These are phyloP conservation scores for Bucorvus abyssinicus DNA, from an alignment of 2,797 vertebrate genomes.

Conservation along the genomic window DNA sequence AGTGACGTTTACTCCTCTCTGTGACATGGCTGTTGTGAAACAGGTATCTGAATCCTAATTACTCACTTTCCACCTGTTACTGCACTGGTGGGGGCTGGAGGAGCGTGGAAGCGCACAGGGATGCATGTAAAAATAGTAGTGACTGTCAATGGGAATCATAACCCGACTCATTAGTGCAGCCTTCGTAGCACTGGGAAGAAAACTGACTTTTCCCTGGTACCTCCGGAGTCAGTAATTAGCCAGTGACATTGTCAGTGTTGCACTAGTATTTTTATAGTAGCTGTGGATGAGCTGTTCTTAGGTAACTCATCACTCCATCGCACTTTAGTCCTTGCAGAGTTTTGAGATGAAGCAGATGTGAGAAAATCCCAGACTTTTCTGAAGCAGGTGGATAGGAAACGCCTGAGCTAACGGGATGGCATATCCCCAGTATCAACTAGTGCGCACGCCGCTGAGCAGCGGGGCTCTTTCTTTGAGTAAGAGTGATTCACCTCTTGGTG, in stretches of 20 bases:
- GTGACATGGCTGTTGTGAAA: not conserved
- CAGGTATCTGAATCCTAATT: not conserved
- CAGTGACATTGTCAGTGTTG: not conserved
- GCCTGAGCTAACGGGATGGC: not conserved
- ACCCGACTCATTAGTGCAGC: constrained; percentile 8
- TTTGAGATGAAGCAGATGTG: not conserved
- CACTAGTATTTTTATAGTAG: not conserved
- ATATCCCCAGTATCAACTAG: rapidly evolving
- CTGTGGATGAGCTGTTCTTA: not conserved
- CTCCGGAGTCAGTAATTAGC: constrained; percentile 11
- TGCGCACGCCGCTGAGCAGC: rapidly evolving
- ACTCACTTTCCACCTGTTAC: not conserved
- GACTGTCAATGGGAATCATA: constrained; percentile 23
- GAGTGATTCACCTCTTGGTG: not conserved
- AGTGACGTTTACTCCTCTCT: not conserved
- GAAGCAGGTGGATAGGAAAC: not conserved
- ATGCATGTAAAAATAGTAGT: constrained; percentile 5
- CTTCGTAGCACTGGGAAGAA: not conserved
- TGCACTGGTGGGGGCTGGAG: not conserved
- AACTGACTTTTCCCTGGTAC: not conserved
- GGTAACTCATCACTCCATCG: not conserved
- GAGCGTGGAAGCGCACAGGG: not conserved
- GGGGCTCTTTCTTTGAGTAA: not conserved
- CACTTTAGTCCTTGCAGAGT: rapidly evolving
- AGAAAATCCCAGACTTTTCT: not conserved